phyloP scores from a whole-genome alignment of 2,888 invertebrate genomes.

The Maniola hyperantus region DNA sequence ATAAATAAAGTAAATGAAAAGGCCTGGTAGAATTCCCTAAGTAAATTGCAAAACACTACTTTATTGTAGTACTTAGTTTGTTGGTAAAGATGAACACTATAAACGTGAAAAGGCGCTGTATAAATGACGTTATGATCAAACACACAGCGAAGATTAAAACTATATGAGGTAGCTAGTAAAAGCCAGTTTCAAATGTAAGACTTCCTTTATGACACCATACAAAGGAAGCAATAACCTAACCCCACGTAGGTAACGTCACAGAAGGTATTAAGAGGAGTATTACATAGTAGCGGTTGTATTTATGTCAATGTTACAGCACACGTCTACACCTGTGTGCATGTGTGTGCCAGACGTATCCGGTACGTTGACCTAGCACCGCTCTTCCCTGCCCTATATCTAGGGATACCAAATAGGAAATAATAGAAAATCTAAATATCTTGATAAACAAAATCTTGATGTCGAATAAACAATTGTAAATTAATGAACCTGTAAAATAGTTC shows the following conservation, averaged over 20 bases:
- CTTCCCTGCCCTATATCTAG: constrained; percentile 44
- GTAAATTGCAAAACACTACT: no score
- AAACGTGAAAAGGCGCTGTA: neutral
- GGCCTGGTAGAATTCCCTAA: no score
- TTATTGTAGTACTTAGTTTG: neutral
- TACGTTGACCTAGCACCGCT: constrained; percentile 74
- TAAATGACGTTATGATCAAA: neutral
- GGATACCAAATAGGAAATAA: constrained; percentile 15
- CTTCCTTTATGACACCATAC: constrained; percentile 15
- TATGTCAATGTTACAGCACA: constrained; percentile 77
- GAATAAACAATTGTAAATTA: neutral
- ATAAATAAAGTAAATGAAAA: no score
- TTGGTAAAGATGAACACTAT: neutral
- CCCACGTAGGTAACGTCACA: constrained; percentile 20
- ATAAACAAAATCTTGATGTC: neutral
- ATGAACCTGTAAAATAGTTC: neutral
- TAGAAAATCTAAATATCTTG: neutral
- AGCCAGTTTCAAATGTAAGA: constrained; percentile 13
- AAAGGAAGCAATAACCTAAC: constrained; percentile 24
- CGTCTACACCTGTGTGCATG: constrained; percentile 60
- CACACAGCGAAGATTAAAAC: neutral
- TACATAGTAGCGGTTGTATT: constrained; percentile 52
- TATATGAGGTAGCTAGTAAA: neutral
- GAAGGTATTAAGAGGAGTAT: constrained; percentile 15
- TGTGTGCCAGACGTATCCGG: constrained; percentile 73